Evolutionary conservation across 35 echinoderm and acorn worm species (phyloP), one percentile per base, ranked within the genome.

Genomic region (Apostichopus japonicus): DNA sequence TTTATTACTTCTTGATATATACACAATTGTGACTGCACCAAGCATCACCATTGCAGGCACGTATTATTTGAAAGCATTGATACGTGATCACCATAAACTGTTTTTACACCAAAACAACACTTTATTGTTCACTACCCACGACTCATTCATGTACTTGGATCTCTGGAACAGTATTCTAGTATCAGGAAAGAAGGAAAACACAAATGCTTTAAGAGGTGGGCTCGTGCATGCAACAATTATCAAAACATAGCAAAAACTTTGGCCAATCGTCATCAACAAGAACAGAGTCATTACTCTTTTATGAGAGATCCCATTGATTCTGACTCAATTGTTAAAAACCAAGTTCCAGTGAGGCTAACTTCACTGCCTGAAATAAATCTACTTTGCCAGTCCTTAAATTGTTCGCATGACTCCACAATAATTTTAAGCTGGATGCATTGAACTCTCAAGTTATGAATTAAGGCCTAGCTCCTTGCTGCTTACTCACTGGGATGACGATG

Each of bases 1-100:
- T 6, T 79, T 94, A 61, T 25, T 94, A 51, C 14, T 94, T 9
- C 23, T 94, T 24, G 84, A 94, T 24, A 90, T 94, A 11, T 80
- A 63, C 86, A 94, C 89, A 57, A 88, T 94, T 19, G 61, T 94
- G 16, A 94, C 17, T 21, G 16, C 54, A 80, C 84, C 84, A 89
- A 79, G 33, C 6, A 89, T 94, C 77, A 90, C 33, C 57, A 57
- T 80, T 16, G 11, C 14, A 21, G 92, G 84, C 6, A 94, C 57
- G 79, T 51, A 79, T 65, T 51, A 63, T 56, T 63, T 93, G 14
- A 88, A 67, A 58, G 70, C 70, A 72, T 72, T 72, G 17, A 72
- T 72, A 16, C 11, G 17, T 72, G 70, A 72, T 17, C 70, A 72
- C n/a, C 70, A 72, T 16, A 10, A 22, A 22, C 70, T 17, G n/a